Base-by-base conservation (phyloP, 2,113 vertebrate species). In the Cariama cristata region DNA sequence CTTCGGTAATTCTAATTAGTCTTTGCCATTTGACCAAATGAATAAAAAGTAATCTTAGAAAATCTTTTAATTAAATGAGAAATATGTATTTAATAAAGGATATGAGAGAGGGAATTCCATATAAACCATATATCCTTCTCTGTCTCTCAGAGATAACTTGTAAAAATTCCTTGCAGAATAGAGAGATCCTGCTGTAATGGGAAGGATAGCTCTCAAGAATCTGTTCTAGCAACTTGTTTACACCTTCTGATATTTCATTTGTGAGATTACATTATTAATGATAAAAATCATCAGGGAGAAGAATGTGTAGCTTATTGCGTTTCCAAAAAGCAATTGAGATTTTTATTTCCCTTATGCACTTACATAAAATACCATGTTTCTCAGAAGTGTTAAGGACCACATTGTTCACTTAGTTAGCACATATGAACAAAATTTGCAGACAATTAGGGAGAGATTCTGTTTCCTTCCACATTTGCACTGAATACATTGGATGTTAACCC, bases 61-160 rank as follows among this genome's bases (percentile, higher is more conserved):
- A 88, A 92, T 97, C 13, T 95, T 97, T 97, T 96, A 81, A 96
- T 97, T 97, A 97, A 97, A 88, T 97, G 89, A 96, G 86, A 96
- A 97, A 71, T 95, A 74, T 20, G 13, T 96, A 73, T 92, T 95
- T 96, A 97, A 92, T 92, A 94, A 97, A 90, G 62, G 35, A 93
- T 92, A 66, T 80, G 71, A 94, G 91, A 87, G 79, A 88, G 60
- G n/a, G 49, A 96, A 85, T 97, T 96, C 73, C n/a, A n/a, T 76
- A 38, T 38, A 38, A 38, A 38, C 38, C 38, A 38, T 38, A 32
- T 88, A 80, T 97, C 79, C 64, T 96, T 96, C 76, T 95, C 79
- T 97, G n/a, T 93, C 85, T 90, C 42, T 72, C 35, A 93, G 73
- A 87, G 55, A 96, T 94, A 95, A 86, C 42, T 93, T 91, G 56